Evolutionary conservation across 2,113 vertebrate species (phyloP).

Genomic region (Aythya baeri): DNA sequence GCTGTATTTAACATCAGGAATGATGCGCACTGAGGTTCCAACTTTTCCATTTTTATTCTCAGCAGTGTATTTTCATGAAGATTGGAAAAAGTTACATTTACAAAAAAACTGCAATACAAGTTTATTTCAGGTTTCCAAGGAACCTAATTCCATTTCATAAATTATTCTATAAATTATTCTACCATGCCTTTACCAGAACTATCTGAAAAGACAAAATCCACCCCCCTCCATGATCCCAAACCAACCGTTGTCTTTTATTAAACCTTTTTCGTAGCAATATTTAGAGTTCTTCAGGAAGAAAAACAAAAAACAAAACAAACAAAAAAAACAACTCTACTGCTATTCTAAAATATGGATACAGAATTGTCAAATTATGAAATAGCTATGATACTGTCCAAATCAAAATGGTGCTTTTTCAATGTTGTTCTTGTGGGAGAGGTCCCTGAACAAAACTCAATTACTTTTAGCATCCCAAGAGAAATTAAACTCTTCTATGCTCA

Average conservation of each 20-base stretch:
- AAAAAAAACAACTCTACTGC: not conserved
- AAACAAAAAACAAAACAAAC: too few species aligned
- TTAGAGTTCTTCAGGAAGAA: not conserved
- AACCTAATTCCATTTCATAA: constrained; percentile 12
- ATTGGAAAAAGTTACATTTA: constrained; percentile 64
- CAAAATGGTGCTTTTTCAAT: not conserved
- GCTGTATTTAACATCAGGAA: not conserved
- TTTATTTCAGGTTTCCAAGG: constrained; percentile 37
- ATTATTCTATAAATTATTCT: constrained; percentile 11
- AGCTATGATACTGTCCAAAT: not conserved
- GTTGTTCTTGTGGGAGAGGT: not conserved
- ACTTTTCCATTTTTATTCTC: constrained; percentile 53
- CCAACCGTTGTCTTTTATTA: not conserved
- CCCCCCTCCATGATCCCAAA: not conserved
- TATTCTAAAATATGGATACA: not conserved
- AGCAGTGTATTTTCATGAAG: constrained; percentile 53
- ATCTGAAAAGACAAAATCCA: not conserved
- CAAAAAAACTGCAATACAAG: constrained; percentile 57
- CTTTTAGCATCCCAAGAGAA: not conserved
- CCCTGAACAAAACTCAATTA: not conserved
- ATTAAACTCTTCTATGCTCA: not conserved
- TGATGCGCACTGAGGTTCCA: constrained; percentile 24
- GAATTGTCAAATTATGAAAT: not conserved
- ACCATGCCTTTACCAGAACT: not conserved
- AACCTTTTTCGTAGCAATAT: not conserved